Evolutionary conservation across 1,140 invertebrate species (phyloP).

Genomic region (Rhopalosiphum maidis): DNA sequence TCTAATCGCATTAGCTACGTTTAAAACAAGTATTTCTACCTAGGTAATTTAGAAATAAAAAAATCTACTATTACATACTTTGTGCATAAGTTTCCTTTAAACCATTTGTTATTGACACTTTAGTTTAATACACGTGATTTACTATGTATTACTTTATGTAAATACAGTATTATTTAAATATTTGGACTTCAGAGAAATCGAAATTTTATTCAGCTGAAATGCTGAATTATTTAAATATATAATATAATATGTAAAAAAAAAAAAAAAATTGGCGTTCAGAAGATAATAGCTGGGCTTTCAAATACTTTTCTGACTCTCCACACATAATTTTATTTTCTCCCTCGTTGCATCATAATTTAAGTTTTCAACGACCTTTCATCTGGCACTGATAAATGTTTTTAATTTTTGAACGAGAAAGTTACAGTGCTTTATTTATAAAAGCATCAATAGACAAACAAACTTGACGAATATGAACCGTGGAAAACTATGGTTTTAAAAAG

Average conservation of each 20-base stretch:
- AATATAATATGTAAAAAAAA: not conserved
- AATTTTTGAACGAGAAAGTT: not conserved
- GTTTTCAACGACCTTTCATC: not conserved
- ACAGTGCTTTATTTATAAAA: not conserved
- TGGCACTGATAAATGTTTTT: not conserved
- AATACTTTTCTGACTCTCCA: not conserved
- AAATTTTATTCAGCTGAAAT: not conserved
- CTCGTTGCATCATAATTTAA: not conserved
- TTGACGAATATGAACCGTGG: not conserved
- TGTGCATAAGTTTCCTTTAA: not conserved
- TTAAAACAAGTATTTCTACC: not conserved
- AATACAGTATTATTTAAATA: not conserved
- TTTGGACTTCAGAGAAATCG: not conserved
- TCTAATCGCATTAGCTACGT: not conserved
- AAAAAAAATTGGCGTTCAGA: not conserved
- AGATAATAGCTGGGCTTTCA: not conserved
- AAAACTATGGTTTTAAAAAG: not conserved
- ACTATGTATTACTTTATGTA: not conserved
- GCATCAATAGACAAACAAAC: not conserved
- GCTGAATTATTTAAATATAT: not conserved
- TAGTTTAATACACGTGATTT: not conserved
- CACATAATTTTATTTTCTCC: not conserved
- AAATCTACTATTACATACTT: not conserved
- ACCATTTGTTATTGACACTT: not conserved
- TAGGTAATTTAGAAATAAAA: not conserved